phyloP scores from a whole-genome alignment of 2,797 vertebrate genomes.

The Tenualosa thibaudeaui region DNA sequence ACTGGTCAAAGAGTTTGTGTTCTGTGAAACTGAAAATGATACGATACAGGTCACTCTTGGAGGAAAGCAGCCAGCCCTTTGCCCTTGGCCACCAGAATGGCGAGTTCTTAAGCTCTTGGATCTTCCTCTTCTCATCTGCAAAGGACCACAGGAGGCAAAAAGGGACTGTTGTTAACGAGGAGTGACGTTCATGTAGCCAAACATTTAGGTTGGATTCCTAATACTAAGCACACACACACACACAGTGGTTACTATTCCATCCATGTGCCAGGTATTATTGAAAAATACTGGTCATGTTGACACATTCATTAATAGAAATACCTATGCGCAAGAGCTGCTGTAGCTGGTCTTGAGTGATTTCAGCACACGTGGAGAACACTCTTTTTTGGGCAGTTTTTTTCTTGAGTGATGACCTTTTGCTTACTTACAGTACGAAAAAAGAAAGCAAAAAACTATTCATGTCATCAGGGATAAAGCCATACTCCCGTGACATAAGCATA shows the following conservation, averaged over 20 bases:
- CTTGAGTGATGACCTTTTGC: neutral
- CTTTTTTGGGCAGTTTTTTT: neutral
- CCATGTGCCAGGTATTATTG: neutral
- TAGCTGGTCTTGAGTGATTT: neutral
- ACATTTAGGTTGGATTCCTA: neutral
- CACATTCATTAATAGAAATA: neutral
- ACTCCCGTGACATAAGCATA: neutral
- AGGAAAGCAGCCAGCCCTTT: neutral
- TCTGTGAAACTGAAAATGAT: constrained; percentile 12
- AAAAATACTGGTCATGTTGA: no score
- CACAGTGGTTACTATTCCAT: neutral
- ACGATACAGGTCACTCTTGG: neutral
- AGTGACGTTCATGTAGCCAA: neutral
- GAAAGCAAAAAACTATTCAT: neutral
- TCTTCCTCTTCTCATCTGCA: neutral
- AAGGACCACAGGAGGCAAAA: neutral
- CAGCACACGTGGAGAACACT: neutral
- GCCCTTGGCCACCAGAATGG: neutral
- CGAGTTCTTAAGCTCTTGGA: neutral
- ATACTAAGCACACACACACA: no score
- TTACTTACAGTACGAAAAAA: neutral
- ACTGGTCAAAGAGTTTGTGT: constrained; percentile 22
- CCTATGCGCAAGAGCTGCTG: neutral
- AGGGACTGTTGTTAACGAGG: neutral
- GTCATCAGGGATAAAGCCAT: neutral